Base-by-base conservation (phyloP, 2,113 vertebrate genomes). In the Corythoichthys haematopterus region DNA sequence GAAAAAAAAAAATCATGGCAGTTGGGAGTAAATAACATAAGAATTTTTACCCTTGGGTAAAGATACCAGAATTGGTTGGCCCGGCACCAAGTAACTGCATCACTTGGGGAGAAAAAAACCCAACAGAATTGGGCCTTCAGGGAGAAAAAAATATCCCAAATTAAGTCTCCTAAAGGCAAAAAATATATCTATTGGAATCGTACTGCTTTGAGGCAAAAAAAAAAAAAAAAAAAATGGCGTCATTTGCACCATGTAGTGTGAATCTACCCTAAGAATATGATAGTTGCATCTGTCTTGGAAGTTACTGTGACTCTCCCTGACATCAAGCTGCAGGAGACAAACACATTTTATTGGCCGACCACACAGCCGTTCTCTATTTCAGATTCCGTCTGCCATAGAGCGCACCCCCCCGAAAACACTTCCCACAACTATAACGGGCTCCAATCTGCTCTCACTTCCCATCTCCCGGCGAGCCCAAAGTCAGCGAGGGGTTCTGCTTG, bases 391-490 rank as follows among this genome's bases (percentile, higher is more conserved):
- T 85, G 71, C 70, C 69, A 58, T 65, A 70, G 37, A 57, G 46
- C 60, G 59, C 64, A 36, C 43, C 6, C 28, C 47, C 11, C 13
- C 35, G 1, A 60, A 60, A 59, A 58, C 14, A 15, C 8, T 36
- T 12, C 69, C 70, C 66, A 45, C 72, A 81, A 62, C 76, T 37
- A 73, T 71, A 55, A 76, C 70, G 40, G 1, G 55, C 66, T 82
- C 74, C 83, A 87, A 83, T 86, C 84, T 86, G 84, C 75, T 83
- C 79, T 70, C 65, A n/a, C 79, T 80, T n/a, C n/a, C n/a, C n/a
- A n/a, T n/a, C n/a, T 77, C 76, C 75, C 71, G 81, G 84, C 70
- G 57, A 76, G 68, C 71, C 69, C 45, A 6, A 55, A 69, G 75
- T 70, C 79, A 82, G 71, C 37, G 46, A 80, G 79, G 69, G 76